A percentile compares a stretch with the other conserved stretches of the same genome.
These are phyloP conservation scores for Villa cingulata DNA, from an alignment of 2,888 invertebrate species.

Conservation along the genomic window DNA sequence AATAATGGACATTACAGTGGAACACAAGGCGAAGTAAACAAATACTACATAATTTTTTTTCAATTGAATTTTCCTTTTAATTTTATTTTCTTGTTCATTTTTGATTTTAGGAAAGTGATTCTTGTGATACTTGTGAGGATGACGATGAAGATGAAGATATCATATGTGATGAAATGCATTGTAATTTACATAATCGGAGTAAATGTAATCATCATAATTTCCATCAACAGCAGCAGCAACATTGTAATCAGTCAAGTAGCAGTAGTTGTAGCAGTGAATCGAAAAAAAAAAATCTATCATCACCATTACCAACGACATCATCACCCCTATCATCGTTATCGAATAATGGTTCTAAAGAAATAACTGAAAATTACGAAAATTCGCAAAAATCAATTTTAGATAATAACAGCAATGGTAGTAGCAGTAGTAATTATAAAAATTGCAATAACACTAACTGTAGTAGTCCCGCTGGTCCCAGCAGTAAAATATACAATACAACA, in stretches of 20 bases:
- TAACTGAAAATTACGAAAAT: conserved; percentile 35
- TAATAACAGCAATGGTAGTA: background rate
- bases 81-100: background rate
- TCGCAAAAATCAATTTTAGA: conserved; percentile 29
- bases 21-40: conserved; percentile 26
- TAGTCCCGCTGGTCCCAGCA: background rate
- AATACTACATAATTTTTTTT: background rate
- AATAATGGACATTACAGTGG: conserved; percentile 14
- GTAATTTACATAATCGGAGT: conserved; percentile 22
- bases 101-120: conserved; percentile 28
- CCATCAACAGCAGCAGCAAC: background rate
- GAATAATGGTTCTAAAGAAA: conserved; percentile 21
- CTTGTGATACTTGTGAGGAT: conserved; percentile 32
- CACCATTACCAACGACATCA: background rate
- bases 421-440: background rate
- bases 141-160: conserved; percentile 10
- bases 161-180: conserved; percentile 19
- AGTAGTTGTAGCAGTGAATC: background rate
- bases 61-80: background rate
- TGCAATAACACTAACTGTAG: background rate
- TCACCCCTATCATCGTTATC: background rate
- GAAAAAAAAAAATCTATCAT: background rate
- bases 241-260: too few species aligned
- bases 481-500: too few species aligned
- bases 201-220: conserved; percentile 1